Evolutionary conservation across 2,888 invertebrate genomes (phyloP), one percentile per base, ranked within the genome.

Genomic region (Drosophila demipolita): DNA sequence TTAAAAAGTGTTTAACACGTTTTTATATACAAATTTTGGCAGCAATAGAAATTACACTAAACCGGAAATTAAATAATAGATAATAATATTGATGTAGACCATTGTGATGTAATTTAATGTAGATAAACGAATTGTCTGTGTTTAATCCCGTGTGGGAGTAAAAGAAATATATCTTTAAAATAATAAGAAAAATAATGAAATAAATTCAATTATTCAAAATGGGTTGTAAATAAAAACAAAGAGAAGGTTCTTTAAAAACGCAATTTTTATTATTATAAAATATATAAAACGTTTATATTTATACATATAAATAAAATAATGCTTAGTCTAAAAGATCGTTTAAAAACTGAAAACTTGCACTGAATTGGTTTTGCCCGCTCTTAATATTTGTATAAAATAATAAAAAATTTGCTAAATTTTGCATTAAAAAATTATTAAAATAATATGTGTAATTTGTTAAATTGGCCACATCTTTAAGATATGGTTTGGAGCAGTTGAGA

Each of bases 271-370:
- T 90, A 80, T 79, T 89, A 88, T 82, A 89, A 86, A 84, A 82
- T 85, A 90, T 87, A 83, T 74, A 89, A 85, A 87, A 82, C 77
- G 82, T 85, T 80, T 75, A 78, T 73, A 82, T 80, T 80, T 84
- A 78, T 77, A 80, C 78, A 84, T 78, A 89, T 90, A 89, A 90
- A 90, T 89, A 90, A 90, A 84, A 82, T 89, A 88, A 87, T 87
- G 78, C 84, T 82, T 89, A 87, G 55, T 53, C 74, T 77, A 75
- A 67, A 82, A 84, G 89, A 80, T 82, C 68, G 72, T 83, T 85
- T 80, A 74, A 78, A 68, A 88, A 84, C 86, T 77, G 78, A 85
- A 84, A 85, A 82, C 80, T 83, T 83, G 83, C 83, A 83, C 83
- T 87, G 83, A 84, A 78, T 72, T 78, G 82, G 83, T 82, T 65